A percentile compares a stretch with the other conserved stretches of the same genome.
Conservation (phyloP, 2,888 invertebrate species). For the Microctonus hyperodae region DNA sequence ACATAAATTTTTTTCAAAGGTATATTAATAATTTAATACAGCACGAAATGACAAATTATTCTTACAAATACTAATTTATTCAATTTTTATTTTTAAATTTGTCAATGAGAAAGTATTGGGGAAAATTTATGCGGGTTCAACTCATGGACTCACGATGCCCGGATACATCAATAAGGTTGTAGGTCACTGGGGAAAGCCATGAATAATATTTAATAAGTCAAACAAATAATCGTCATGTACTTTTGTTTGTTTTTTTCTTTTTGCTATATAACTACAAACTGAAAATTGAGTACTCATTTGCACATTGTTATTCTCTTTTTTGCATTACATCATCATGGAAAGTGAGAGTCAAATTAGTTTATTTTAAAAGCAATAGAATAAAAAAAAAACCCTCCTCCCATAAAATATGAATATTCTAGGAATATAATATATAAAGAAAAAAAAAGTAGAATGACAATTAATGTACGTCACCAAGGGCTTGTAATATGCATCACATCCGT, state of each 20-base stretch:
- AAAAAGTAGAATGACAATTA: slow-evolving; percentile 32
- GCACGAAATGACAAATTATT: not conserved
- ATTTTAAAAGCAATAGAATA: not conserved
- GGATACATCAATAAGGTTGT: slow-evolving; percentile 28
- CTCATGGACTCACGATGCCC: slow-evolving; percentile 18
- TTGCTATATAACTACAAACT: not conserved
- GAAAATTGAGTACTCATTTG: slow-evolving; percentile 6
- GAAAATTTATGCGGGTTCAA: slow-evolving; percentile 36
- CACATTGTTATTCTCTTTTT: not conserved
- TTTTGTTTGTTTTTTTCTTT: not conserved
- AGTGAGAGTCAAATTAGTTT: not conserved
- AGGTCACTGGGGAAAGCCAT: slow-evolving; percentile 24
- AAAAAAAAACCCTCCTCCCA: not conserved
- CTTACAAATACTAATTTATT: not conserved
- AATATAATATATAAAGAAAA: not conserved
- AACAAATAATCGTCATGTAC: not conserved
- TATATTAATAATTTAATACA: not conserved
- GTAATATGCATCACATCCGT: slow-evolving; percentile 35
- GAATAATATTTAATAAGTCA: not conserved
- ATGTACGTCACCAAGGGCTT: slow-evolving; percentile 38
- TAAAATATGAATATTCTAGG: slow-evolving; percentile 4
- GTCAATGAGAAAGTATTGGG: slow-evolving; percentile 8
- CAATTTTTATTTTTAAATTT: slow-evolving; percentile 13
- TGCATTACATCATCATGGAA: slow-evolving; percentile 1
- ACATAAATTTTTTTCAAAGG: not conserved